These are phyloP conservation scores for Euzetes globulus DNA, from an alignment of 2,888 invertebrate genomes.

Conservation along the genomic window DNA sequence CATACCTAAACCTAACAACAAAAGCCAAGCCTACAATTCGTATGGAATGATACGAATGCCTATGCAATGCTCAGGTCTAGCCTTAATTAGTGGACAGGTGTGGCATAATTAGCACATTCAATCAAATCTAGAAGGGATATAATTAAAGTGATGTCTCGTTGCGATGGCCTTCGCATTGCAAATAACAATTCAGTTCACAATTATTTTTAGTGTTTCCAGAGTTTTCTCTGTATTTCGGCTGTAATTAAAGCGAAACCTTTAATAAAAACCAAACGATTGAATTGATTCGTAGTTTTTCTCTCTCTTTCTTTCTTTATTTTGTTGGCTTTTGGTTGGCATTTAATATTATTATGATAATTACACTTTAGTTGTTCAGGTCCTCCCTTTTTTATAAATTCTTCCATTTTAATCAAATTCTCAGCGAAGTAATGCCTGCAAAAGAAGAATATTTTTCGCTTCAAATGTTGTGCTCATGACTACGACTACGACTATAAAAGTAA, in stretches of 20 bases:
- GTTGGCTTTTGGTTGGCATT: neutral
- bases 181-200: neutral
- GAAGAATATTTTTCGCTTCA: constrained; percentile 19
- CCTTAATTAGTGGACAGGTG: constrained; percentile 26
- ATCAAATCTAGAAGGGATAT: constrained; percentile 10
- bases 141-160: constrained; percentile 24
- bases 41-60: neutral
- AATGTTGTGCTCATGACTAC: constrained; percentile 21
- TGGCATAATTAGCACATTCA: constrained; percentile 28
- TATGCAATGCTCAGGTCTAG: neutral
- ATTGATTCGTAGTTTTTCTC: neutral
- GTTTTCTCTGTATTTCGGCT: neutral
- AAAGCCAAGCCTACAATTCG: constrained; percentile 24
- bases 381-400: constrained; percentile 18
- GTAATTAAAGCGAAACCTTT: constrained; percentile 10
- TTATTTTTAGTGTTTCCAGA: neutral
- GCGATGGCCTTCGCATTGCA: constrained; percentile 6
- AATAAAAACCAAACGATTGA: neutral
- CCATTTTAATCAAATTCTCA: constrained; percentile 26
- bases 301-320: neutral
- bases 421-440: constrained; percentile 15
- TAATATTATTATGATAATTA: constrained; percentile 14
- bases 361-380: neutral
- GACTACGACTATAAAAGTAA: constrained; percentile 8
- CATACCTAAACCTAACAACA: constrained; percentile 17